Percentiles rank a stretch among this genome's conserved stretches.
These are phyloP conservation scores for Panonychus citri DNA, from an alignment of 1,140 invertebrate genomes.

Conservation along the genomic window DNA sequence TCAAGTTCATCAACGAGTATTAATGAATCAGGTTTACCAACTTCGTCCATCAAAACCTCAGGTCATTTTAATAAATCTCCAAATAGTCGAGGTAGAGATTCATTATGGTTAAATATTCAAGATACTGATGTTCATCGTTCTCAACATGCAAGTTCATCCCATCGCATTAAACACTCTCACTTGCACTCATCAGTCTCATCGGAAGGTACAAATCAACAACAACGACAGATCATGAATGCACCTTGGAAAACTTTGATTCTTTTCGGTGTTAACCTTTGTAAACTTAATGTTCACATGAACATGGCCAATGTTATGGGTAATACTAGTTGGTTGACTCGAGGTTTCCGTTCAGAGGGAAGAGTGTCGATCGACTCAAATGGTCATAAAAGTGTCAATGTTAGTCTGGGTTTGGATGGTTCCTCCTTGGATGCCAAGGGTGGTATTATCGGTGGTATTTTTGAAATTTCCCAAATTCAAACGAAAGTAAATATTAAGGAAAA, in stretches of 20 bases:
- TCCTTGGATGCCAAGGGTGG: conserved; percentile 80
- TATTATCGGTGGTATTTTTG: conserved; percentile 80
- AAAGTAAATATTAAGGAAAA: conserved; percentile 74
- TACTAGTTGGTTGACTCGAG: conserved; percentile 74
- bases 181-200: neutral
- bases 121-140: neutral
- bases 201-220: neutral
- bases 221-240: neutral
- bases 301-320: conserved; percentile 98
- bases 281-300: conserved; percentile 88
- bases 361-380: conserved; percentile 79
- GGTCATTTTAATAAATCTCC: neutral
- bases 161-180: neutral
- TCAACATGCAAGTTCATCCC: neutral
- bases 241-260: conserved; percentile 78
- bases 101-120: neutral
- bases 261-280: conserved; percentile 81
- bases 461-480: conserved; percentile 65
- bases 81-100: neutral
- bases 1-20: neutral
- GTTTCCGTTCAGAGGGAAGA: conserved; percentile 66
- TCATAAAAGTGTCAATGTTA: conserved; percentile 75
- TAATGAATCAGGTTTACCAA: neutral
- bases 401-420: conserved; percentile 63
- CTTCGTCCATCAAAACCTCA: neutral